phyloP scores from a whole-genome alignment of 2,888 invertebrate species.

The Coenonympha glycerion region DNA sequence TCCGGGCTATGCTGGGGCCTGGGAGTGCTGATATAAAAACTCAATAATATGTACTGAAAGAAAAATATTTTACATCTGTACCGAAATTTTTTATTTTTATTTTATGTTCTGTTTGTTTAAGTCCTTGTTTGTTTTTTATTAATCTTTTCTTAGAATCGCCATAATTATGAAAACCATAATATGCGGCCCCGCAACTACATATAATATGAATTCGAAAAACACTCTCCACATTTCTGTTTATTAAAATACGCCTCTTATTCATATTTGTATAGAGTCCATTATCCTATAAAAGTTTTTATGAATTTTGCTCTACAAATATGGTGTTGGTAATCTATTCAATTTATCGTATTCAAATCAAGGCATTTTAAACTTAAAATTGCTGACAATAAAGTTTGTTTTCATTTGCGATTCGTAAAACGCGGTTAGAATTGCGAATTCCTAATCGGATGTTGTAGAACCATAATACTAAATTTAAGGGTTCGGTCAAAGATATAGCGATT shows the following conservation, averaged over 20 bases:
- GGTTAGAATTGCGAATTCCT: conserved; percentile 22
- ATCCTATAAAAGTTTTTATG: neutral
- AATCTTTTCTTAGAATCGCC: conserved; percentile 2
- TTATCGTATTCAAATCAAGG: conserved; percentile 7
- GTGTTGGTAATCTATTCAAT: conserved; percentile 25
- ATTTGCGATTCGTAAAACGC: neutral
- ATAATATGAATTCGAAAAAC: conserved; percentile 7
- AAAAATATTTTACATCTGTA: too few relatives aligned
- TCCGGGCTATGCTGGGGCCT: too few relatives aligned
- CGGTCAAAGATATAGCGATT: neutral
- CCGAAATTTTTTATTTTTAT: too few relatives aligned
- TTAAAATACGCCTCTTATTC: neutral
- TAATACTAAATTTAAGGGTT: conserved; percentile 17
- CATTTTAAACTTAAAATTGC: neutral
- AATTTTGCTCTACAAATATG: conserved; percentile 17
- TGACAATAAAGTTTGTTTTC: conserved; percentile 7
- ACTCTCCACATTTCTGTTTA: too few relatives aligned
- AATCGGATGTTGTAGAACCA: conserved; percentile 22
- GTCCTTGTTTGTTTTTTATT: neutral
- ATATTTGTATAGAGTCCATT: neutral
- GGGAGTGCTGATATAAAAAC: too few relatives aligned
- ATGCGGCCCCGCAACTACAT: neutral
- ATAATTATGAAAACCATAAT: neutral
- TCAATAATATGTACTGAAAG: too few relatives aligned
- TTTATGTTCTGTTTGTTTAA: too few relatives aligned